Conservation (phyloP, 2,888 invertebrate species). For the Yponomeuta sedellus region DNA sequence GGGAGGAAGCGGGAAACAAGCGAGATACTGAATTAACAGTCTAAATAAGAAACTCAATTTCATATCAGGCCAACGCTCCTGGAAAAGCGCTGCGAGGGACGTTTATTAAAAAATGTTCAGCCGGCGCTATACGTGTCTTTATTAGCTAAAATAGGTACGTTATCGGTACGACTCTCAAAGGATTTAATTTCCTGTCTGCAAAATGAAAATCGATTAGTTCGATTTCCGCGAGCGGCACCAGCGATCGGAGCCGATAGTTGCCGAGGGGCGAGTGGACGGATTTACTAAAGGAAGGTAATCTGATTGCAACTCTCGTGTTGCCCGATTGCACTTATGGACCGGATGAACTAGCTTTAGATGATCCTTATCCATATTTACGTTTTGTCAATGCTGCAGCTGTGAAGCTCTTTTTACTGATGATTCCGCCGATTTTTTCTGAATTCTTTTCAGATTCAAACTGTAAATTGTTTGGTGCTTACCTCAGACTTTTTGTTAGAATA, state of each 20-base stretch:
- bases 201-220: constrained; percentile 76
- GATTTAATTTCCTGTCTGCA: constrained; percentile 74
- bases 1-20: neutral
- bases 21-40: constrained; percentile 26
- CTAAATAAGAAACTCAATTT: constrained; percentile 37
- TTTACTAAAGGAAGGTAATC: neutral
- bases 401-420: too few relatives aligned
- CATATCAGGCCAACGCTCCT: constrained; percentile 28
- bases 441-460: too few relatives aligned
- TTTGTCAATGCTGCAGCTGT: too few relatives aligned
- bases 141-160: constrained; percentile 68
- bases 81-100: constrained; percentile 27
- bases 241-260: constrained; percentile 27
- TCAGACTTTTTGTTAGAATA: too few relatives aligned
- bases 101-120: constrained; percentile 31
- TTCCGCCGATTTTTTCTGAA: too few relatives aligned
- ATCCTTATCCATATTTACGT: too few relatives aligned
- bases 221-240: constrained; percentile 65
- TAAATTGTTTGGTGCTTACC: too few relatives aligned
- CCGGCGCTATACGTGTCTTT: constrained; percentile 50
- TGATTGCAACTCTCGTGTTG: neutral
- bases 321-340: neutral
- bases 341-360: neutral
- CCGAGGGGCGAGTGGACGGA: constrained; percentile 35
- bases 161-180: constrained; percentile 71